Evolutionary conservation across 2,113 vertebrate species (phyloP).

Genomic region (Ibidorhyncha struthersii): DNA sequence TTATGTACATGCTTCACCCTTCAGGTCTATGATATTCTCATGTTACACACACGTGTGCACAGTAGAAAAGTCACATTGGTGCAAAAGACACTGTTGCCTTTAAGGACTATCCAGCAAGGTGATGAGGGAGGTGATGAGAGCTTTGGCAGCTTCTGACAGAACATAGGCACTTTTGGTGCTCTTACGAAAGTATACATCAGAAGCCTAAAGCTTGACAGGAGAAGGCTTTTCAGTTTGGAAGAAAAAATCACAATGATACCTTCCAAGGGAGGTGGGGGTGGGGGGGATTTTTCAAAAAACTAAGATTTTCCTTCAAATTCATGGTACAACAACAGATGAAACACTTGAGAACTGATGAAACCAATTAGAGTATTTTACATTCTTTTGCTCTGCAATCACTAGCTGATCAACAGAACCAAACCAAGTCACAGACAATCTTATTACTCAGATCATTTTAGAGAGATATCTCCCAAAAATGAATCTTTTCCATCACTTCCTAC

Average conservation of each 20-base stretch:
- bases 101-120: neutral
- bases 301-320: neutral
- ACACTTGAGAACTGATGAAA: neutral
- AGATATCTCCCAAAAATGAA: neutral
- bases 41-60: rapidly evolving
- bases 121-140: neutral
- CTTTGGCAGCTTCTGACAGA: neutral
- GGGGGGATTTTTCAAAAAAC: neutral
- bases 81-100: neutral
- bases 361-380: neutral
- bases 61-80: neutral
- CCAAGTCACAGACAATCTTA: neutral
- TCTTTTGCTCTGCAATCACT: neutral
- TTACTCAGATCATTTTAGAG: neutral
- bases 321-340: neutral
- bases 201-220: neutral
- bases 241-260: neutral
- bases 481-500: neutral
- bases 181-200: neutral
- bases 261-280: neutral
- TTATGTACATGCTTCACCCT: neutral
- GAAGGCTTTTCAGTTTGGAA: neutral
- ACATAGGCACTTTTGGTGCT: neutral
- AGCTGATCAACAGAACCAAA: neutral
- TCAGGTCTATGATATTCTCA: neutral